A percentile compares a stretch with the other conserved stretches of the same genome.
Evolutionary conservation across 2,888 invertebrate genomes (phyloP).

Genomic region (Pyrocoelia pectoralis): DNA sequence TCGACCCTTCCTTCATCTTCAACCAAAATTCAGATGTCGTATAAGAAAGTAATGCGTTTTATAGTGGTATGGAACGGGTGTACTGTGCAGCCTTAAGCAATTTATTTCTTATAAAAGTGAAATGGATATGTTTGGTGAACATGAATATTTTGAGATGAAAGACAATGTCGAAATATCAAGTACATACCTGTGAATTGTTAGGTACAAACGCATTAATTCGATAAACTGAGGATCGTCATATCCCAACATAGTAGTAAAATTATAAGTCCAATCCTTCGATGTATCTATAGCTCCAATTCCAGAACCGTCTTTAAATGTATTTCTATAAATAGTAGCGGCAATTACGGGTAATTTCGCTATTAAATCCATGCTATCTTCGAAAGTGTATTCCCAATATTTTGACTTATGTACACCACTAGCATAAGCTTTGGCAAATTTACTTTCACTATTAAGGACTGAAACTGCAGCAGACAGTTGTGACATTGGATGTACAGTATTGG

Average conservation of each 20-base stretch:
- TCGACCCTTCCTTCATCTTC: no score
- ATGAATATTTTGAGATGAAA: no score
- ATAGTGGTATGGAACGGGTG: no score
- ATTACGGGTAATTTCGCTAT: slow-evolving; percentile 94
- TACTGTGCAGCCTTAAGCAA: no score
- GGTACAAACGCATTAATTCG: slow-evolving; percentile 91
- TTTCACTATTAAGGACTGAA: slow-evolving; percentile 91
- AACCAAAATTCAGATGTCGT: no score
- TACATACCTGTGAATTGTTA: slow-evolving; percentile 83
- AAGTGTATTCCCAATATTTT: slow-evolving; percentile 91
- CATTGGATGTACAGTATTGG: slow-evolving; percentile 91
- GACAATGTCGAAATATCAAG: no score
- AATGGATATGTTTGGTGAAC: no score
- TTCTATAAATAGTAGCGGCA: slow-evolving; percentile 93
- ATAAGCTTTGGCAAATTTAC: slow-evolving; percentile 91
- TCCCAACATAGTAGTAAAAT: slow-evolving; percentile 92
- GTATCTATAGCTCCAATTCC: slow-evolving; percentile 89
- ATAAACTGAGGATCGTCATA: slow-evolving; percentile 85
- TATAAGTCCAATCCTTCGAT: slow-evolving; percentile 91
- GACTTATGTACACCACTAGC: slow-evolving; percentile 85
- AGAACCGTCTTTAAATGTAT: slow-evolving; percentile 84
- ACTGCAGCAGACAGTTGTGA: slow-evolving; percentile 92
- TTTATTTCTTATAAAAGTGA: no score
- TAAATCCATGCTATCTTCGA: slow-evolving; percentile 94
- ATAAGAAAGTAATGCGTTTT: no score